Evolutionary conservation across 2,797 vertebrate species (phyloP).

Genomic region (Sibirionetta formosa): DNA sequence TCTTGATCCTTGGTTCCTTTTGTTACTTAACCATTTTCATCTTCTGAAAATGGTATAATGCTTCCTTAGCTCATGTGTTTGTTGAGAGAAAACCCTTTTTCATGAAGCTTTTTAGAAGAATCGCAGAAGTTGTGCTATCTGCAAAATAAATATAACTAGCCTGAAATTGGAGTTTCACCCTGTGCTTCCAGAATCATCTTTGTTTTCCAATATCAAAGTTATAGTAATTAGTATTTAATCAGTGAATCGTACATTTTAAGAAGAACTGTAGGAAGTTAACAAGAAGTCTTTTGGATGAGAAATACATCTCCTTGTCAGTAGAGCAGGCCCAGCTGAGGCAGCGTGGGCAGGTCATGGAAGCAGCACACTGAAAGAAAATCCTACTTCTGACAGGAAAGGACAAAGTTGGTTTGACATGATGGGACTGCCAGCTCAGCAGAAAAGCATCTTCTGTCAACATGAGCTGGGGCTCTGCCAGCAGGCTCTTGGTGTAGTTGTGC

Average conservation of each 20-base stretch:
- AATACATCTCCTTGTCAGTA: background rate
- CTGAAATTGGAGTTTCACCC: background rate
- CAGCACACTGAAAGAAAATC: background rate
- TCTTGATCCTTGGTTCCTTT: background rate
- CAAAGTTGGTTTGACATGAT: conserved; percentile 21
- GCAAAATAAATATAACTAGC: background rate
- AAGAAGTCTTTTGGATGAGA: background rate
- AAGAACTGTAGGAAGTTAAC: background rate
- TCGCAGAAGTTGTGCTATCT: background rate
- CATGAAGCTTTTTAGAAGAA: background rate
- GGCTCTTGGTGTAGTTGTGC: background rate
- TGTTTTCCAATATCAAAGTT: background rate
- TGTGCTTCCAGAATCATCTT: background rate
- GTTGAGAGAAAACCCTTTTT: background rate
- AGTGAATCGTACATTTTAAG: background rate
- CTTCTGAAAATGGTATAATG: background rate
- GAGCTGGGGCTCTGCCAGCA: conserved; percentile 15
- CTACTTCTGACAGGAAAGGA: background rate
- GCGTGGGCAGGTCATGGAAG: background rate
- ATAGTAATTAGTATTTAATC: background rate
- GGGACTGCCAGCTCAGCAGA: conserved; percentile 1
- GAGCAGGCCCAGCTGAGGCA: background rate
- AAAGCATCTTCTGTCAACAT: conserved; percentile 1
- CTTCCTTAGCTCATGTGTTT: background rate
- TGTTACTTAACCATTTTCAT: background rate